These are phyloP conservation scores for Suillia variegata DNA, from an alignment of 2,888 invertebrate species.

Conservation along the genomic window DNA sequence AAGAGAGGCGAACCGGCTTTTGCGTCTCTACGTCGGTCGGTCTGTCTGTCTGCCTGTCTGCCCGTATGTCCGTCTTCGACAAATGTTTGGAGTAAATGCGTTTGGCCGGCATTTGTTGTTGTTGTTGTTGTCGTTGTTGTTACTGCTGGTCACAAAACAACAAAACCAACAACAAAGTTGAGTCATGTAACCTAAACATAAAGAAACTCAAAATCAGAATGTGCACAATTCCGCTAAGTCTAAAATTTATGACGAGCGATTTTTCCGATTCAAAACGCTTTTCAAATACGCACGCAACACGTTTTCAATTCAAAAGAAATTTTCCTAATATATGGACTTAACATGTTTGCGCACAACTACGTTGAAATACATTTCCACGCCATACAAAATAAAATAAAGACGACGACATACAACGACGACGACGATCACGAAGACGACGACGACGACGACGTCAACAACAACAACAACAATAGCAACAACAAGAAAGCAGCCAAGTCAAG, in stretches of 20 bases:
- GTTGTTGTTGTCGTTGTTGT: too few species aligned
- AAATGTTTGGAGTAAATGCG: neutral
- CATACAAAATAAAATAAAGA: neutral
- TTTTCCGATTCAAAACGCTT: too few species aligned
- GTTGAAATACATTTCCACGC: too few species aligned
- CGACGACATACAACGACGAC: neutral
- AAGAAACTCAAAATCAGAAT: neutral
- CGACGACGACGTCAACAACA: neutral
- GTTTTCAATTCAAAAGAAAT: too few species aligned
- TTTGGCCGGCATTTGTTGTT: neutral
- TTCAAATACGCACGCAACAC: too few species aligned
- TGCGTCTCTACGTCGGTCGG: neutral
- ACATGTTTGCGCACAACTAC: too few species aligned
- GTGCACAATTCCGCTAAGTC: too few species aligned
- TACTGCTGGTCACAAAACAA: too few species aligned
- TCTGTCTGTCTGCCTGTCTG: too few species aligned
- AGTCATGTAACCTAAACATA: neutral
- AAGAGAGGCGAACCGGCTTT: conserved; percentile 3
- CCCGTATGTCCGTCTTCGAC: too few species aligned
- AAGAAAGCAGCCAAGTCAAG: neutral
- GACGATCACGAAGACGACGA: neutral
- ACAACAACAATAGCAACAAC: neutral
- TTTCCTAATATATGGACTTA: too few species aligned
- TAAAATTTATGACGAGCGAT: too few species aligned
- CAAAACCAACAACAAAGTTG: neutral